A percentile compares a stretch with the other conserved stretches of the same genome.
These are phyloP conservation scores for Aethina tumida DNA, from an alignment of 1,140 invertebrate species.

Conservation along the genomic window DNA sequence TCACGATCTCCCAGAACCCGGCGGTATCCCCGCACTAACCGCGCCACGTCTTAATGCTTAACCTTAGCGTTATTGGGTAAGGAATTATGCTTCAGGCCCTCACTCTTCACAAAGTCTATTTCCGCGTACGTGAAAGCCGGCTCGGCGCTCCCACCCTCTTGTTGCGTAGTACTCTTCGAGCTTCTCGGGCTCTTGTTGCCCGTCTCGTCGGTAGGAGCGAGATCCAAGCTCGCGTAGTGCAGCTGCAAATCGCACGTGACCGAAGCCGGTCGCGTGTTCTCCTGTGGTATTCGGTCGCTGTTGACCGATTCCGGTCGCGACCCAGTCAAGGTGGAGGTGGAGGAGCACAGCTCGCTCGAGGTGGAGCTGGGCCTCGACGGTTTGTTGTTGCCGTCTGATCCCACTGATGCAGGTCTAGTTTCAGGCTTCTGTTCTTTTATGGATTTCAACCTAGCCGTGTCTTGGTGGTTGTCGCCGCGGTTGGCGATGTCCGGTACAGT, in stretches of 20 bases:
- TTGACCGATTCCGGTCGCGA: slow-evolving; percentile 38
- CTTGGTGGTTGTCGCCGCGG: no score
- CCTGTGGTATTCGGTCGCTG: slow-evolving; percentile 35
- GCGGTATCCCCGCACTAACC: no score
- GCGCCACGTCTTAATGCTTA: slow-evolving; percentile 25
- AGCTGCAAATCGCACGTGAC: slow-evolving; percentile 33
- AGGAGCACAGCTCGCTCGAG: slow-evolving; percentile 32
- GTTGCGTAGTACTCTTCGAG: slow-evolving; percentile 8
- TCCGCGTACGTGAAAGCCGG: slow-evolving; percentile 54
- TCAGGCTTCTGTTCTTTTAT: slow-evolving; percentile 29
- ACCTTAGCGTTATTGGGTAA: slow-evolving; percentile 18
- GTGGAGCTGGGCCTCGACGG: slow-evolving; percentile 30
- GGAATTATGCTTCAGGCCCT: slow-evolving; percentile 38
- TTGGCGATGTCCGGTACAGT: slow-evolving; percentile 11
- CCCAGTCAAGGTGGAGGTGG: slow-evolving; percentile 31
- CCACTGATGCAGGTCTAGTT: slow-evolving; percentile 21
- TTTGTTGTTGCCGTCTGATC: neutral
- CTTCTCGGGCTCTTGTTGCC: slow-evolving; percentile 17
- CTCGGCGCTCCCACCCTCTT: slow-evolving; percentile 28
- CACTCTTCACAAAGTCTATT: slow-evolving; percentile 59
- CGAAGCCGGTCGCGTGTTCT: slow-evolving; percentile 32
- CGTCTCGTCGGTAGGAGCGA: slow-evolving; percentile 33
- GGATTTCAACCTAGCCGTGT: neutral
- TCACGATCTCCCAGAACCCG: no score
- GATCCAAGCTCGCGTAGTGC: slow-evolving; percentile 58